phyloP scores from a whole-genome alignment of 1,140 invertebrate species.

The Danaus melanippus region DNA sequence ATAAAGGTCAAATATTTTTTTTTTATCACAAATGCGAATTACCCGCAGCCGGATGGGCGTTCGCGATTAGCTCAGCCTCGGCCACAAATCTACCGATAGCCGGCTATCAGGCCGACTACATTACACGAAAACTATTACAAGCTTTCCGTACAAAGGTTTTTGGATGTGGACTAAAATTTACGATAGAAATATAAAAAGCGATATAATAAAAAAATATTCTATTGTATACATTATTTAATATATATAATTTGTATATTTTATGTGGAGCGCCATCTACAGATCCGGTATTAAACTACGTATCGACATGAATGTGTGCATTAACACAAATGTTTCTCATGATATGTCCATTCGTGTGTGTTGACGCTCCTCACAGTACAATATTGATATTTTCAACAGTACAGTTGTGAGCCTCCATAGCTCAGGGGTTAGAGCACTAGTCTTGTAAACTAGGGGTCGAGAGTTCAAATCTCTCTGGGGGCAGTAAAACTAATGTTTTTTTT shows the following conservation, averaged over 20 bases:
- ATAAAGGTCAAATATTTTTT: slow-evolving; percentile 1
- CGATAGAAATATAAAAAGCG: too few relatives aligned
- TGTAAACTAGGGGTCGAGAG: slow-evolving; percentile 93
- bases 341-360: slow-evolving; percentile 14
- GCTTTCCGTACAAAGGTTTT: too few relatives aligned
- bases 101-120: slow-evolving; percentile 9
- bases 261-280: slow-evolving; percentile 25
- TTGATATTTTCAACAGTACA: slow-evolving; percentile 32
- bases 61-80: slow-evolving; percentile 15
- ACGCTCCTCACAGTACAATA: slow-evolving; percentile 18
- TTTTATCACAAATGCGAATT: slow-evolving; percentile 9
- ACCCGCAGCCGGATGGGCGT: slow-evolving; percentile 9
- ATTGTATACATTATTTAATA: too few relatives aligned
- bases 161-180: too few relatives aligned
- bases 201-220: too few relatives aligned
- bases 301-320: slow-evolving; percentile 15
- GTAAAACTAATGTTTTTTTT: slow-evolving; percentile 15
- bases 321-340: not conserved
- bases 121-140: slow-evolving; percentile 3
- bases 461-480: slow-evolving; percentile 87
- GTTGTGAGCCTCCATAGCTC: slow-evolving; percentile 80
- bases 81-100: slow-evolving; percentile 16
- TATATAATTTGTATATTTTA: not conserved
- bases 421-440: slow-evolving; percentile 94
- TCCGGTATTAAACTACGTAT: slow-evolving; percentile 4